phyloP scores from a whole-genome alignment of 2,113 vertebrate species.

The Chionodraco myersi region DNA sequence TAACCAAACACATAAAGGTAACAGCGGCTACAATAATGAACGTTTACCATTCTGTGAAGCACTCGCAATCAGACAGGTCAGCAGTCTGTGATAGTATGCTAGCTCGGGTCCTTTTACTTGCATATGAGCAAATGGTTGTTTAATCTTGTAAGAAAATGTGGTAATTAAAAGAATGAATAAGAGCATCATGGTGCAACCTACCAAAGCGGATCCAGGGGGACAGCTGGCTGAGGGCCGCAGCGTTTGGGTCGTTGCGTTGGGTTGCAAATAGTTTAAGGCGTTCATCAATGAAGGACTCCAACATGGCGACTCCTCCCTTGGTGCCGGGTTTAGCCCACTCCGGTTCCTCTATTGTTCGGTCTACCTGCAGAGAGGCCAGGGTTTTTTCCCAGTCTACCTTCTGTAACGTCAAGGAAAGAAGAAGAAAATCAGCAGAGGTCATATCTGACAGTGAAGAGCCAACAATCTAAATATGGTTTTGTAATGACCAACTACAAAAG shows the following conservation, averaged over 20 bases:
- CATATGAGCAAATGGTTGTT: neutral
- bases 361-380: slow-evolving; percentile 85
- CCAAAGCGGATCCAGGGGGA: slow-evolving; percentile 92
- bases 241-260: slow-evolving; percentile 88
- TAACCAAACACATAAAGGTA: no score
- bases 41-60: no score
- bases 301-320: slow-evolving; percentile 78
- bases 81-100: no score
- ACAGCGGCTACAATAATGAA: no score
- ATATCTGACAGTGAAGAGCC: slow-evolving; percentile 1
- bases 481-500: no score
- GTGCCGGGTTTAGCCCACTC: slow-evolving; percentile 88
- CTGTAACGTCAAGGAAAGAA: slow-evolving; percentile 66
- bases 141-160: neutral
- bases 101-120: no score
- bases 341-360: slow-evolving; percentile 84
- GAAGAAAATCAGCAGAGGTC: slow-evolving; percentile 13
- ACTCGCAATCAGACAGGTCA: no score
- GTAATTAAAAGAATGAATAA: no score
- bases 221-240: slow-evolving; percentile 86
- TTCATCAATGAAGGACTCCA: slow-evolving; percentile 87
- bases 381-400: slow-evolving; percentile 85
- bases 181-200: slow-evolving; percentile 64
- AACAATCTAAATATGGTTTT: no score
- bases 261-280: slow-evolving; percentile 83